Evolutionary conservation across 2,888 invertebrate species (phyloP), one percentile per base, ranked within the genome.

Genomic region (Pollenia amentaria): DNA sequence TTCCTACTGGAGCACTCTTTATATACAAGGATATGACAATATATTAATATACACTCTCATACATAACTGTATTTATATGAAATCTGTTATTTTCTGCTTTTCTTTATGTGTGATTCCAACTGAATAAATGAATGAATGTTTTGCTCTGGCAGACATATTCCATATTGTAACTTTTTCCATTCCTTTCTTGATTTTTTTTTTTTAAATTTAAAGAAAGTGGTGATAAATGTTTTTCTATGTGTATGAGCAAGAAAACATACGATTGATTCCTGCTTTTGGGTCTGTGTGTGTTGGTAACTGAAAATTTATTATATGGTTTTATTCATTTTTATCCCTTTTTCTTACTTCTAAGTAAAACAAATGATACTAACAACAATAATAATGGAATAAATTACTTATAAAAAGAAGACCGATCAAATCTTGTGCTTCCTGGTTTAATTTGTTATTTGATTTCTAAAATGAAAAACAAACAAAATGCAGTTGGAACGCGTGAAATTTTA

Each of bases 351-450:
- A 64, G 76, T 42, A 76, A 55, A 48, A 51, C 65, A 44, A 53
- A 73, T 42, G 60, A 64, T 60, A 78, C 3, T 70, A 65, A 73
- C 14, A 67, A 29, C 14, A 75, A 48, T 21, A 57, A 46, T 73
- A 38, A 18, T 8, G 40, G 16, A 48, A 82, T 79, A 65, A 57
- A 57, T 57, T 57, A 2, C 14, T 57, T 57, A 21, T 29, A 11
- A 29, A 57, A 3, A 29, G 11, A 57, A 11, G 21, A 57, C 29
- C 57, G 29, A 29, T 29, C 1, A 29, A 29, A 57, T 57, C 21
- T 57, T 1, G 21, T 29, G 57, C 11, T 57, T 57, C 29, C 57
- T 21, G 21, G 29, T 57, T 57, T 29, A 29, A 57, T 29, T 57
- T 57, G 57, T 57, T 57, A 29, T 57, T 21, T 29, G 14, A n/a